Base-by-base conservation (phyloP, 1,140 invertebrate species). In the Subanguina moxae region DNA sequence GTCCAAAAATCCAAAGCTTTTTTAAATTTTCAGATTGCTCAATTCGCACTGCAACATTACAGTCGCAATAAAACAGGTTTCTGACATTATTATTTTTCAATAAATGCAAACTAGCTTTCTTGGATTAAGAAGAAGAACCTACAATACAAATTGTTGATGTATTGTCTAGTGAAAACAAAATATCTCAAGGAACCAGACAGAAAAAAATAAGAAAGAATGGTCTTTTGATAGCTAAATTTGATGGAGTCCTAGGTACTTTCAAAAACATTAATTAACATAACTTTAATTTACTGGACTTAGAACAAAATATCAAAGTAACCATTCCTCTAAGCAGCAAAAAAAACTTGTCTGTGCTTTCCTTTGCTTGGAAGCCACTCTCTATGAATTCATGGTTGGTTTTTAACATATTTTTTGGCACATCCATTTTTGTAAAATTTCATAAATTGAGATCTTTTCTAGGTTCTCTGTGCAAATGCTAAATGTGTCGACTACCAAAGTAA, bases 11-110 rank as follows among this genome's bases (percentile, higher is more conserved):
- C 17, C 23, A 52, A 3, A 21, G 8, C 3, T 52, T 7, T 7
- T 21, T 52, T 21, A 3, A 52, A 7, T 19, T 52, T 7, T 52
- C 17, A 52, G 48, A 95, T 98, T 72, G 93, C 94, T 3, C 95
- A 98, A 83, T 98, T 92, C 84, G 94, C 92, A 0, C 84, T 98
- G 42, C 91, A 93, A 25, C 95, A 98, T 84, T 97, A 94, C 84
- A 94, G 92, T 71, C 46, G 73, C 32, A 68, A 73, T 43, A 23
- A 21, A 13, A 68, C 38, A 27, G 68, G 73, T 74, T 56, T 32
- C 30, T 63, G 11, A 45, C 11, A 45, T 45, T 45, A n/a, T n/a
- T 45, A 13, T 13, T 45, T n/a, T n/a, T 13, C 43, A 13, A 45
- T 45, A 45, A 52, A 7, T 52, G 3, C n/a, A 15, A 52, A 52